Conservation (phyloP, 2,113 vertebrate species). For the Chinchilla lanigera region DNA sequence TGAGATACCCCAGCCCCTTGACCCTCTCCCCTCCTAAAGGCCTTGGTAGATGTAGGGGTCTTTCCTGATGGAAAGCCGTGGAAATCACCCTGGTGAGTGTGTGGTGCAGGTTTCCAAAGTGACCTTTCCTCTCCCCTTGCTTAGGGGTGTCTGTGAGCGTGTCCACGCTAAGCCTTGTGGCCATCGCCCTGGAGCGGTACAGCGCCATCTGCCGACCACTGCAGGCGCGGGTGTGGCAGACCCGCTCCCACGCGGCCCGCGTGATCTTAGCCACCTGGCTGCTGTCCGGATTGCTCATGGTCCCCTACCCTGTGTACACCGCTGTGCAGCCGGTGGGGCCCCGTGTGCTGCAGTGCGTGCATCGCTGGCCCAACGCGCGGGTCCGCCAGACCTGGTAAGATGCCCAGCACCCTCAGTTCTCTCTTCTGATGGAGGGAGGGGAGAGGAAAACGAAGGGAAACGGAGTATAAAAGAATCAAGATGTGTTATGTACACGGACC, state of each 20-base stretch:
- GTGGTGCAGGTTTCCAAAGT: fast-evolving
- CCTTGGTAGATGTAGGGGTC: not conserved
- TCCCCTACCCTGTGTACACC: constrained; percentile 94
- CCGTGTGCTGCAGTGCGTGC: constrained; percentile 87
- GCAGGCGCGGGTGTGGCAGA: constrained; percentile 97
- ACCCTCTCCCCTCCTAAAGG: not conserved
- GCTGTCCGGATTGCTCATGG: constrained; percentile 93
- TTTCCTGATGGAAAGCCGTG: not conserved
- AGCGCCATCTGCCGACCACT: constrained; percentile 98
- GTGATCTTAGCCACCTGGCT: constrained; percentile 95
- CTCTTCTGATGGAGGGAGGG: not conserved
- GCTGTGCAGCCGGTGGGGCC: constrained; percentile 82
- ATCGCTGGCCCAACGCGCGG: constrained; percentile 89
- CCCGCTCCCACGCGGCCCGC: constrained; percentile 94
- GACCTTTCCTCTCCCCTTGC: not conserved
- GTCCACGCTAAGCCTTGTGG: constrained; percentile 96
- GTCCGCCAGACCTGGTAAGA: constrained; percentile 93
- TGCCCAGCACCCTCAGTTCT: not conserved
- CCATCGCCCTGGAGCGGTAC: constrained; percentile 97
- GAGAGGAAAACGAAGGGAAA: not conserved
- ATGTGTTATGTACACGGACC: not conserved
- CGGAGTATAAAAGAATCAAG: not conserved
- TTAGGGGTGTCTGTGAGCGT: constrained; percentile 96
- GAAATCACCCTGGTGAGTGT: not conserved
- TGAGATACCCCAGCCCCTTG: not conserved